phyloP scores from a whole-genome alignment of 1,140 invertebrate genomes.

The Colletes latitarsis region DNA sequence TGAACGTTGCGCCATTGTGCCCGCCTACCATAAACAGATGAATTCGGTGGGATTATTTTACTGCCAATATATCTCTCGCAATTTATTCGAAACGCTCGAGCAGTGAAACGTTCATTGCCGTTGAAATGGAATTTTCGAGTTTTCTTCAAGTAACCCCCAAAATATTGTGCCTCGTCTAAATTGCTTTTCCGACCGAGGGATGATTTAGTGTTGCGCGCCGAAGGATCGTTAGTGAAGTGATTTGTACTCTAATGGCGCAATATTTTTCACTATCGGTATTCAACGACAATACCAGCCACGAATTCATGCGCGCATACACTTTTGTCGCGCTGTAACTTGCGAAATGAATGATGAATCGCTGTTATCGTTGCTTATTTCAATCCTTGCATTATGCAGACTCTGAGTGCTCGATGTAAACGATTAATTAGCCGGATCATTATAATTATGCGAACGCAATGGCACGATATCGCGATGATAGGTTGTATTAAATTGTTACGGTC shows the following conservation, averaged over 20 bases:
- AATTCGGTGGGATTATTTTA: constrained; percentile 33
- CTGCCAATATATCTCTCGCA: constrained; percentile 23
- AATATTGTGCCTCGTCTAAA: constrained; percentile 31
- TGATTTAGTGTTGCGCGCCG: constrained; percentile 12
- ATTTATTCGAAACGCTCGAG: constrained; percentile 19
- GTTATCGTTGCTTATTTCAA: not conserved
- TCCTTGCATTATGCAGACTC: not conserved
- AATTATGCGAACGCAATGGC: not conserved
- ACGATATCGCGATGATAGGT: not conserved
- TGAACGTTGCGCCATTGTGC: not conserved
- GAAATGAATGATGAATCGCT: not conserved
- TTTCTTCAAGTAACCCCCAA: not conserved
- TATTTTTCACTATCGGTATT: not conserved
- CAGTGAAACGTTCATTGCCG: constrained; percentile 16
- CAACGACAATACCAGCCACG: no score
- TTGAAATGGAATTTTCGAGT: constrained; percentile 24
- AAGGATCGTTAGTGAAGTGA: constrained; percentile 17
- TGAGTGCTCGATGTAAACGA: not conserved
- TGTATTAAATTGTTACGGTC: constrained; percentile 27
- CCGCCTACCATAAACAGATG: constrained; percentile 33
- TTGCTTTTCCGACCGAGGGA: not conserved
- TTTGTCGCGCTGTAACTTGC: not conserved
- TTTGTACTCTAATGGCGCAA: constrained; percentile 2
- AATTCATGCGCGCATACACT: no score
- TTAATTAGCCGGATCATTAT: constrained; percentile 18